Percentiles rank a stretch among this genome's conserved stretches.
These are phyloP conservation scores for Neodiprion virginianus DNA, from an alignment of 1,140 invertebrate genomes.

Conservation along the genomic window DNA sequence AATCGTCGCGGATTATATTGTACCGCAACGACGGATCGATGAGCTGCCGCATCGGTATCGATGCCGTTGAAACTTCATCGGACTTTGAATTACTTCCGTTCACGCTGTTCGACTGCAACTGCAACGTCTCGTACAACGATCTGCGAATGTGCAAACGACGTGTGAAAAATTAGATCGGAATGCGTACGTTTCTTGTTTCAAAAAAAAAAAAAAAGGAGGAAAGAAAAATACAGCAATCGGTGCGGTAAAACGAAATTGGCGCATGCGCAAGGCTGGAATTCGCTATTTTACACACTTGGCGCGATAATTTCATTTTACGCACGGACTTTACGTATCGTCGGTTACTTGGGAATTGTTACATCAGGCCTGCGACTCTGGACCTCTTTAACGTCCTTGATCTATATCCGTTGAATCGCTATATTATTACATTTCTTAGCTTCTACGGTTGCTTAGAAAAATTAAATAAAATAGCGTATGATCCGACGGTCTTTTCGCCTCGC, in stretches of 20 bases:
- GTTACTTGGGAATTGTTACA: no score
- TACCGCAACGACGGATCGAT: slow-evolving; percentile 1
- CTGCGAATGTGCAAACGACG: no score
- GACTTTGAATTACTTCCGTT: slow-evolving; percentile 31
- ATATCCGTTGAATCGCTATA: no score
- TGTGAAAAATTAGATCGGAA: slow-evolving; percentile 13
- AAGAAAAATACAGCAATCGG: not conserved
- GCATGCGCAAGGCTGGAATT: not conserved
- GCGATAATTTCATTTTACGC: not conserved
- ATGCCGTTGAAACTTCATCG: not conserved
- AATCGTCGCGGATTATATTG: slow-evolving; percentile 20
- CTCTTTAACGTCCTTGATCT: no score
- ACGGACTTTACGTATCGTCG: no score
- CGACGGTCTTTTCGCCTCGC: no score
- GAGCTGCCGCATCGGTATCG: slow-evolving; percentile 13
- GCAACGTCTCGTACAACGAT: slow-evolving; percentile 32
- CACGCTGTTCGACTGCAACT: slow-evolving; percentile 38
- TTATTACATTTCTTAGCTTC: no score
- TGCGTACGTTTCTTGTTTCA: slow-evolving; percentile 43
- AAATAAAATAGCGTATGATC: no score
- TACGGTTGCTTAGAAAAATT: no score
- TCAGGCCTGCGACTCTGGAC: no score
- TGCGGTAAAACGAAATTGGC: slow-evolving; percentile 13
- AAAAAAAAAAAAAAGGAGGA: slow-evolving; percentile 17
- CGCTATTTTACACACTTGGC: not conserved